These are phyloP conservation scores for Tridacna crocea DNA, from an alignment of 2,888 invertebrate genomes.

Conservation along the genomic window DNA sequence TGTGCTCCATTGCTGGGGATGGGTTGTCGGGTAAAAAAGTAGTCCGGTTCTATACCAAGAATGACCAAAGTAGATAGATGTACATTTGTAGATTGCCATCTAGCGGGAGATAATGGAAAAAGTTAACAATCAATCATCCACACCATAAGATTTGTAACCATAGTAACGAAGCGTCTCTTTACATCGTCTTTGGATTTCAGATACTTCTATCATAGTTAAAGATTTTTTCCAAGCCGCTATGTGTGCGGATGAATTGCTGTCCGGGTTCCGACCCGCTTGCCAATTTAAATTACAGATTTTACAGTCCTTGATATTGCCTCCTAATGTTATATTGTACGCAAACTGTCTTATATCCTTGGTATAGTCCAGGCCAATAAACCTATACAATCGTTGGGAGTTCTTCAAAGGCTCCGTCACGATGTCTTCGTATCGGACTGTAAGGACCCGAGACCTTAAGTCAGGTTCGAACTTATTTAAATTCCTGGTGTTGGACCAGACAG, in stretches of 20 bases:
- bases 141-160: constrained; percentile 8
- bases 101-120: too few species aligned
- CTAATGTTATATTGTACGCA: constrained; percentile 14
- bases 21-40: too few species aligned
- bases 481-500: not conserved
- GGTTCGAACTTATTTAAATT: not conserved
- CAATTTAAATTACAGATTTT: constrained; percentile 2
- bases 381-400: not conserved
- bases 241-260: not conserved
- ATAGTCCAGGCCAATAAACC: not conserved
- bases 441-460: not conserved
- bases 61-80: too few species aligned
- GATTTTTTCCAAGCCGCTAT: not conserved
- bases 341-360: not conserved
- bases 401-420: not conserved
- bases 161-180: not conserved
- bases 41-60: too few species aligned
- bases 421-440: constrained; percentile 12
- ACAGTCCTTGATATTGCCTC: not conserved
- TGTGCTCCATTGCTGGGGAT: too few species aligned
- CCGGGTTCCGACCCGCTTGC: not conserved
- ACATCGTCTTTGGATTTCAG: constrained; percentile 9
- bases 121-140: not conserved
- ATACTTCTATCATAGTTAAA: not conserved
- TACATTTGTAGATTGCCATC: too few species aligned